Base-by-base conservation (phyloP, 2,888 invertebrate genomes). In the Oligia latruncula region DNA sequence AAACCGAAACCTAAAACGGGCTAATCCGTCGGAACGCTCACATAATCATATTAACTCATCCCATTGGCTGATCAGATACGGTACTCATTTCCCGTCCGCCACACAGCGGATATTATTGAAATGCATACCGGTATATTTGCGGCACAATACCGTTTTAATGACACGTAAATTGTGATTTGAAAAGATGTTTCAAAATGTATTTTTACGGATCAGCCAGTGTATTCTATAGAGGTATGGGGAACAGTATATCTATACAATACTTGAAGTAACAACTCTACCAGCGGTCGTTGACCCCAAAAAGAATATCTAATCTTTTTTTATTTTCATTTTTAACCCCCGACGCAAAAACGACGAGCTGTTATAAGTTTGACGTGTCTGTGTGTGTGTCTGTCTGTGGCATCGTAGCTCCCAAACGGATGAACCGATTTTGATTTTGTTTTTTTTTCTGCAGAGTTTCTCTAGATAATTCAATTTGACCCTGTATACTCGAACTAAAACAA, bases 21-120 rank as follows among this genome's bases (percentile, higher is more conserved):
- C 80, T 90, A 90, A 89, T 90, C 88, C 87, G n/a, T 80, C 74
- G 64, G 70, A 81, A 85, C 78, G 80, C 84, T 81, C 83, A 66
- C 58, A 82, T 88, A 88, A 89, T 89, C 83, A 88, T 90, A 87
- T 90, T 87, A 89, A 74, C 77, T 74, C 84, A 78, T 85, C 46
- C 86, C 84, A 88, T 65, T 87, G 87, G 55, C 64, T 75, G 75
- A 78, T 77, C 85, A 77, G 90, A 91, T 92, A 91, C 83, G 88
- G 81, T 84, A 86, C 88, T 92, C 93, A 95, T 95, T 95, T 95
- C 95, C 95, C 89, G 87, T 80, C 83, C 83, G 88, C 91, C 93
- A 88, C 92, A 90, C 82, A 91, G 68, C 94, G 95, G 95, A 95
- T 94, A 95, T 95, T 94, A 94, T 93, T 91, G 91, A 92, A 94